These are phyloP conservation scores for Geophilus truncorum DNA, from an alignment of 2,888 invertebrate species.

Conservation along the genomic window DNA sequence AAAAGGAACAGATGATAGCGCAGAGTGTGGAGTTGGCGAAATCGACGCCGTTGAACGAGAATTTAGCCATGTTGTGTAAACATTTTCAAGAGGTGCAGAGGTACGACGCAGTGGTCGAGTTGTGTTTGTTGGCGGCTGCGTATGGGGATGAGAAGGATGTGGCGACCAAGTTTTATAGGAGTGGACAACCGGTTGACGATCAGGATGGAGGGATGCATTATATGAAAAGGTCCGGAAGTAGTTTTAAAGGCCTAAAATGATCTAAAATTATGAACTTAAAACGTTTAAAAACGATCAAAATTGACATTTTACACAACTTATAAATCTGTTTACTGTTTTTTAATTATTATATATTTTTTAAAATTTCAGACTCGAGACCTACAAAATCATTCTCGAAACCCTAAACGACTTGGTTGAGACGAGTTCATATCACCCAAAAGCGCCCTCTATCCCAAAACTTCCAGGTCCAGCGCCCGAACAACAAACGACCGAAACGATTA, in stretches of 20 bases:
- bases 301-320: too few species aligned
- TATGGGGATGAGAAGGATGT: conserved; percentile 84
- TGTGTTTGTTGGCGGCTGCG: conserved; percentile 75
- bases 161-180: conserved; percentile 80
- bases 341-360: conserved; percentile 37
- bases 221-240: not conserved
- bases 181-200: conserved; percentile 75
- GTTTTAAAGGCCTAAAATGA: too few species aligned
- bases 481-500: conserved; percentile 41
- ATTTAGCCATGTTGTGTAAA: conserved; percentile 75
- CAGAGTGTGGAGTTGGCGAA: conserved; percentile 69
- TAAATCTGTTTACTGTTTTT: too few species aligned
- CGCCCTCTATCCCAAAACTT: conserved; percentile 48
- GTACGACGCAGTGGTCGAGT: conserved; percentile 81
- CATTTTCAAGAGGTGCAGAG: conserved; percentile 71
- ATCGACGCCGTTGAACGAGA: conserved; percentile 80
- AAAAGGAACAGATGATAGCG: conserved; percentile 67
- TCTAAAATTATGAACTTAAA: too few species aligned
- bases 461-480: conserved; percentile 48
- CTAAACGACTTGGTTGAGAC: conserved; percentile 49
- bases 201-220: conserved; percentile 62
- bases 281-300: too few species aligned
- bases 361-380: conserved; percentile 71
- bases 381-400: conserved; percentile 76
- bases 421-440: conserved; percentile 48